These are phyloP conservation scores for Gisinianus flammeolus DNA, from an alignment of 2,888 invertebrate species.

Conservation along the genomic window DNA sequence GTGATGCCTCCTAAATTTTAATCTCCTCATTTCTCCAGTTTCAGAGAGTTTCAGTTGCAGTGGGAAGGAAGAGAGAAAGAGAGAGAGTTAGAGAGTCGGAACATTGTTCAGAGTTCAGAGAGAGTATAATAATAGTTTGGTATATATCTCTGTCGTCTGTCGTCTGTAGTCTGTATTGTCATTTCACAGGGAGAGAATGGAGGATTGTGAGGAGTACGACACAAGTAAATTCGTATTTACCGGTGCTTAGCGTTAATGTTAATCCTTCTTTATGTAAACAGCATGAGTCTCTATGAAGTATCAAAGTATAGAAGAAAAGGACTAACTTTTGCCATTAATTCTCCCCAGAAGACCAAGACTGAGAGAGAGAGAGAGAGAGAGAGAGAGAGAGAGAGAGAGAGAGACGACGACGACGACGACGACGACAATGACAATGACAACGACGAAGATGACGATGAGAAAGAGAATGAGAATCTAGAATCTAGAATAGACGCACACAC, in stretches of 20 bases:
- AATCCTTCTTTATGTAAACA: conserved; percentile 40
- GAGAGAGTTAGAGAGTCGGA: not conserved
- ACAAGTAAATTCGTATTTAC: conserved; percentile 30
- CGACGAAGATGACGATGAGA: not conserved
- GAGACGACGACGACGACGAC: not conserved
- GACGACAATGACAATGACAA: not conserved
- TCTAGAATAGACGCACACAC: too few species aligned
- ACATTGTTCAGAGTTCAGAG: not conserved
- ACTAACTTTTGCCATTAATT: conserved; percentile 35
- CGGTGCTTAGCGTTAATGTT: conserved; percentile 35
- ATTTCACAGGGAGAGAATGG: not conserved
- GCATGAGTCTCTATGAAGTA: conserved; percentile 17
- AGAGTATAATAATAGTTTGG: not conserved
- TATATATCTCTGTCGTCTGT: not conserved
- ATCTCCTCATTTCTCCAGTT: conserved; percentile 19
- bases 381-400: not conserved
- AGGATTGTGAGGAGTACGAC: not conserved
- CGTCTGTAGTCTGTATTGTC: not conserved
- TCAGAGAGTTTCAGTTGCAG: not conserved
- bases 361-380: not conserved
- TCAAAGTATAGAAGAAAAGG: conserved; percentile 4
- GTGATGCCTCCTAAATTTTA: conserved; percentile 35
- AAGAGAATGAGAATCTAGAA: not conserved
- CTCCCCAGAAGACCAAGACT: conserved; percentile 11
- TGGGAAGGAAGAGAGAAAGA: not conserved